These are phyloP conservation scores for Psix sp. DNA, from an alignment of 1,140 invertebrate species.

Conservation along the genomic window DNA sequence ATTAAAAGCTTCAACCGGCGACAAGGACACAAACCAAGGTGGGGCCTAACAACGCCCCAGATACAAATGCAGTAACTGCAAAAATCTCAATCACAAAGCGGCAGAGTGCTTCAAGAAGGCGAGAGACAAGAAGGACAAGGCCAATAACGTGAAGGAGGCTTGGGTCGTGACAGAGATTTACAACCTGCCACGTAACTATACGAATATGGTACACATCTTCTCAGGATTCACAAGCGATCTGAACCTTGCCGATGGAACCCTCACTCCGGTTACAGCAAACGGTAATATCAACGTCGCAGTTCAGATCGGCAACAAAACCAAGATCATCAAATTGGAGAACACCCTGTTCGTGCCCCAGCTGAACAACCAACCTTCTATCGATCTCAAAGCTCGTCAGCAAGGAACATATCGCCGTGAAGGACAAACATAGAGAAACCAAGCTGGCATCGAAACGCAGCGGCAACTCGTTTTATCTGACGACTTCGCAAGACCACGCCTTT, in stretches of 20 bases:
- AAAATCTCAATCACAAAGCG: background rate
- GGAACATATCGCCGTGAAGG: background rate
- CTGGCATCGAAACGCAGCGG: background rate
- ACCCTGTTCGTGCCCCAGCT: background rate
- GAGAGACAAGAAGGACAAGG: background rate
- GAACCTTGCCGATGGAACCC: background rate
- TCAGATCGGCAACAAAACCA: background rate
- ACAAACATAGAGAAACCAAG: background rate
- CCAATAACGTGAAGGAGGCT: background rate
- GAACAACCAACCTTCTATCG: constrained; percentile 3
- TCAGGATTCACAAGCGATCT: constrained; percentile 4
- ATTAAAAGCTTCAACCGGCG: background rate
- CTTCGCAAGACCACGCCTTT: too few relatives aligned
- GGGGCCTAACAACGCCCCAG: background rate
- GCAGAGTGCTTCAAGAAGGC: background rate
- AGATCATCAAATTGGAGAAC: constrained; percentile 5
- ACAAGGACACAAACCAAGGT: background rate
- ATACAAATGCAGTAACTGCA: background rate
- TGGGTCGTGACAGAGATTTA: background rate
- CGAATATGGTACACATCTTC: constrained; percentile 2
- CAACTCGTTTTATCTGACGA: background rate
- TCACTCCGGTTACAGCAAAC: constrained; percentile 16
- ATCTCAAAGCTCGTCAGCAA: background rate
- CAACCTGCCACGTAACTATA: too few relatives aligned
- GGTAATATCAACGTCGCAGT: constrained; percentile 27